Percentiles rank a stretch among this genome's conserved stretches.
Evolutionary conservation across 2,113 vertebrate species (phyloP).

Genomic region (Planiliza haematocheilus): DNA sequence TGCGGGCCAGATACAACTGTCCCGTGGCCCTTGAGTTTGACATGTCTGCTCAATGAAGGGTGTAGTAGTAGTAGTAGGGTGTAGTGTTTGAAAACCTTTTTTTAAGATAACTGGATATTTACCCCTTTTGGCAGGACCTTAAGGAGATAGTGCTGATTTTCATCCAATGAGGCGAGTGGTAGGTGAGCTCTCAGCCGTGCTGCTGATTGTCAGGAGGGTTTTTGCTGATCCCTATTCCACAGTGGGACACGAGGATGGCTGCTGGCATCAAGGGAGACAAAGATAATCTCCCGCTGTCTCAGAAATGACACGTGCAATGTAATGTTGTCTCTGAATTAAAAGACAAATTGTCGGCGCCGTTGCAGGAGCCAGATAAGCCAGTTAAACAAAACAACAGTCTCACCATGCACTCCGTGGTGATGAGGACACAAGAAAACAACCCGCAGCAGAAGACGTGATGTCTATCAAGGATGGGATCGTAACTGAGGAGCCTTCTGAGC

Average conservation of each 20-base stretch:
- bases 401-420: neutral
- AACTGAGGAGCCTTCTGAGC: slow-evolving; percentile 28
- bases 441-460: slow-evolving; percentile 16
- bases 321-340: slow-evolving; percentile 67
- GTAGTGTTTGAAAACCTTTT: too few relatives aligned
- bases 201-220: slow-evolving; percentile 52
- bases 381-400: slow-evolving; percentile 51
- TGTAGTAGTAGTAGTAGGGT: too few relatives aligned
- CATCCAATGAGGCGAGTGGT: slow-evolving; percentile 21
- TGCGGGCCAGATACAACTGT: too few relatives aligned
- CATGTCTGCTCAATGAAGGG: too few relatives aligned
- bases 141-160: slow-evolving; percentile 11
- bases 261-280: slow-evolving; percentile 38
- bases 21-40: too few relatives aligned
- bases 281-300: slow-evolving; percentile 56
- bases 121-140: slow-evolving; percentile 27
- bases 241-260: slow-evolving; percentile 42
- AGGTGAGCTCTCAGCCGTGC: slow-evolving; percentile 12
- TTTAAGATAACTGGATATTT: slow-evolving; percentile 17
- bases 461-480: slow-evolving; percentile 23
- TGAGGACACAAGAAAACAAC: slow-evolving; percentile 24
- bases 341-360: slow-evolving; percentile 56
- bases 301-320: slow-evolving; percentile 72
- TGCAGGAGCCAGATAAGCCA: slow-evolving; percentile 49
- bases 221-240: slow-evolving; percentile 61